Conservation (phyloP, 2,113 vertebrate species). For the Castor canadensis region DNA sequence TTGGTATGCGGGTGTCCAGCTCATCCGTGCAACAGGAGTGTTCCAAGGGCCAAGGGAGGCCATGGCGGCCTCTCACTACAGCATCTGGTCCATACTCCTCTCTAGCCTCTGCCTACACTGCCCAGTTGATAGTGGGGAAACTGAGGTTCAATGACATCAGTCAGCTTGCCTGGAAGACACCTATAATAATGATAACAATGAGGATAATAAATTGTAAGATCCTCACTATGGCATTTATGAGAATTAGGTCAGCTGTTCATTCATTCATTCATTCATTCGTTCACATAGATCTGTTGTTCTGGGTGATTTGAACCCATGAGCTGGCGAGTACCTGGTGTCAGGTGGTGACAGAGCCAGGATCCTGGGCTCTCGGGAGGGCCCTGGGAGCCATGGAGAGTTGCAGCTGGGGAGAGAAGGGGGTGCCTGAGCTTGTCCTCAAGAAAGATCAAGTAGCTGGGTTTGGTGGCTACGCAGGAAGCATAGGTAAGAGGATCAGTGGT, state of each 20-base stretch:
- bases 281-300: accelerated
- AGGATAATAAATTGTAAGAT: neutral
- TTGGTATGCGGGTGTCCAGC: neutral
- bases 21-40: neutral
- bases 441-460: too few species aligned
- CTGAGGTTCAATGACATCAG: neutral
- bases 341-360: neutral
- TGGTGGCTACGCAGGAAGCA: neutral
- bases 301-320: too few species aligned
- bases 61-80: neutral
- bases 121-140: neutral
- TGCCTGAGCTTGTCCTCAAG: accelerated
- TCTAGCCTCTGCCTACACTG: too few species aligned
- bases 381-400: neutral
- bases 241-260: accelerated
- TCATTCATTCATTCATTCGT: too few species aligned
- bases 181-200: accelerated
- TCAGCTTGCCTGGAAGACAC: neutral
- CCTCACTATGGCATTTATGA: too few species aligned
- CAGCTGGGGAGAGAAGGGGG: accelerated
- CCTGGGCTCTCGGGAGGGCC: neutral
- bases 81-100: neutral
- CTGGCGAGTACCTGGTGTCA: neutral
- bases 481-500: neutral
- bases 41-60: neutral